Conservation (phyloP, 2,888 invertebrate genomes). For the Cremastinae sp. region DNA sequence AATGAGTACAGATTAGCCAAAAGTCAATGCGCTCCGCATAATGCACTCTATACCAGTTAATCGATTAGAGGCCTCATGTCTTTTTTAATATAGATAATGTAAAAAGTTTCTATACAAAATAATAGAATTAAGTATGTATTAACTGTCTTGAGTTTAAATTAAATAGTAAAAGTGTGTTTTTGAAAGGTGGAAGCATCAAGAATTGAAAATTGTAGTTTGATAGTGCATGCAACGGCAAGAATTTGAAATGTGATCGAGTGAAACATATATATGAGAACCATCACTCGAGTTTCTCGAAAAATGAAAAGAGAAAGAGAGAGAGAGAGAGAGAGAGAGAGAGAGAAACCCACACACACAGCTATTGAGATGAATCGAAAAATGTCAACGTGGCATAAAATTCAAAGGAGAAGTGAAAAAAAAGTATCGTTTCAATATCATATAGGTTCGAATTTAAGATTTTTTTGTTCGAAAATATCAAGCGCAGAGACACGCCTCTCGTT, state of each 20-base stretch:
- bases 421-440: constrained; percentile 43
- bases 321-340: too few relatives aligned
- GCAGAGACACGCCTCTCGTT: constrained; percentile 37
- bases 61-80: too few relatives aligned
- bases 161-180: background rate
- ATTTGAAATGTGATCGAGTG: constrained; percentile 12
- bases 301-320: constrained; percentile 1
- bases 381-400: constrained; percentile 30
- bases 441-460: constrained; percentile 25
- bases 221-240: constrained; percentile 31
- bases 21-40: too few relatives aligned
- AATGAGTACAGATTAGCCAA: too few relatives aligned
- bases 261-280: constrained; percentile 25
- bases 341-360: too few relatives aligned
- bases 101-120: too few relatives aligned
- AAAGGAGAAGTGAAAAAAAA: constrained; percentile 15
- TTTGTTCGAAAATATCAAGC: constrained; percentile 31
- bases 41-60: too few relatives aligned
- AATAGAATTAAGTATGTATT: too few relatives aligned
- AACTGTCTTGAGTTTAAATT: too few relatives aligned
- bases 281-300: constrained; percentile 21
- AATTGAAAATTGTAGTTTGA: constrained; percentile 4
- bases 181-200: constrained; percentile 5
- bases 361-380: constrained; percentile 66
- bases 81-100: too few relatives aligned